Conservation (phyloP, 2,888 invertebrate genomes). For the Luffia ferchaultella region DNA sequence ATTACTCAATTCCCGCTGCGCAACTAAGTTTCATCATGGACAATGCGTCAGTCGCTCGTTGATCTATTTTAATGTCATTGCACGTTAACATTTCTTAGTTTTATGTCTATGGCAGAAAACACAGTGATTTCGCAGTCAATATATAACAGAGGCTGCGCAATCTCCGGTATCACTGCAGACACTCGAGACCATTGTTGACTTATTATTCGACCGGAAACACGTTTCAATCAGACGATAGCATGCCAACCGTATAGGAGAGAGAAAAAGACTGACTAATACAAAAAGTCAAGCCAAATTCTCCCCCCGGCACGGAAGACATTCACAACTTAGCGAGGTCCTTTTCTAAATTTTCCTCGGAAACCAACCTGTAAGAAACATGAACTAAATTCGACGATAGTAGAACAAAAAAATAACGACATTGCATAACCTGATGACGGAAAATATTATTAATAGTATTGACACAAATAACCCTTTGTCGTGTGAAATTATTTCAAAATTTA, state of each 20-base stretch:
- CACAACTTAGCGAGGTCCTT: too few relatives aligned
- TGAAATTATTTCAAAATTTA: too few relatives aligned
- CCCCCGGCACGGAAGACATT: constrained; percentile 66
- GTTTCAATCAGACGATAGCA: constrained; percentile 30
- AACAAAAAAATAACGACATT: too few relatives aligned
- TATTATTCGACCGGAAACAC: background rate
- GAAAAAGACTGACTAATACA: constrained; percentile 78
- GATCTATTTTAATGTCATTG: constrained; percentile 30
- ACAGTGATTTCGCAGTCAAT: constrained; percentile 59
- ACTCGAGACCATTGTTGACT: constrained; percentile 18
- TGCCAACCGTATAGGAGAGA: constrained; percentile 76
- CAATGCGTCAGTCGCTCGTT: constrained; percentile 42
- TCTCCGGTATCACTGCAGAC: constrained; percentile 60
- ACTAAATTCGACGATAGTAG: too few relatives aligned
- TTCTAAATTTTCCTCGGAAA: too few relatives aligned
- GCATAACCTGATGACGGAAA: too few relatives aligned
- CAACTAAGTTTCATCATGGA: constrained; percentile 38
- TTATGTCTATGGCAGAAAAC: constrained; percentile 56
- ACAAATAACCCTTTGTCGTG: too few relatives aligned
- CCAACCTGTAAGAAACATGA: too few relatives aligned
- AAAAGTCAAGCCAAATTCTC: constrained; percentile 73
- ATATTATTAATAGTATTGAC: too few relatives aligned
- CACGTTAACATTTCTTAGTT: constrained; percentile 23
- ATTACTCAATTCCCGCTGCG: constrained; percentile 53
- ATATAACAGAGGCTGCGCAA: constrained; percentile 52